A percentile compares a stretch with the other conserved stretches of the same genome.
Evolutionary conservation across 2,888 invertebrate species (phyloP).

Genomic region (Latrodectus elegans): DNA sequence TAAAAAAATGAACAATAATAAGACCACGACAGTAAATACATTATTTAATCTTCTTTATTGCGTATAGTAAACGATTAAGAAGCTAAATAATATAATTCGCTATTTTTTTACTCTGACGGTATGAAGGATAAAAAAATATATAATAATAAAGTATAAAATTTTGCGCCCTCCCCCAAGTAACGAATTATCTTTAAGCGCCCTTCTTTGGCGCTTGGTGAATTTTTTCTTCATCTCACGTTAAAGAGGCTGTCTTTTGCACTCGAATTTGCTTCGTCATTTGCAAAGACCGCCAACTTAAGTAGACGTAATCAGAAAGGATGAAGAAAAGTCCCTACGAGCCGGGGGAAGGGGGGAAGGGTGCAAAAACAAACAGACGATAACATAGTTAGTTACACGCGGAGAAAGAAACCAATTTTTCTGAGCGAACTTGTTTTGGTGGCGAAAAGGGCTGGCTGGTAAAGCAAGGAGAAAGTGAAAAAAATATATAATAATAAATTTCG

Average conservation of each 20-base stretch:
- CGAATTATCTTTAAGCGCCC: conserved; percentile 29
- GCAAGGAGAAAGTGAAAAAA: conserved; percentile 20
- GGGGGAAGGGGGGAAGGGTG: conserved; percentile 8
- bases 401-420: conserved; percentile 57
- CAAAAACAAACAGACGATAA: conserved; percentile 64
- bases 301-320: conserved; percentile 67
- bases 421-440: conserved; percentile 15
- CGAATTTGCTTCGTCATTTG: conserved; percentile 52
- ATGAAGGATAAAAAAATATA: conserved; percentile 10
- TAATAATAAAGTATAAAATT: not conserved
- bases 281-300: conserved; percentile 57
- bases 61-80: conserved; percentile 56
- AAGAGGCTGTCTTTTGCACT: conserved; percentile 57
- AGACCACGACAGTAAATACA: conserved; percentile 41
- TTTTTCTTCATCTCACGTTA: conserved; percentile 24
- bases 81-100: conserved; percentile 64
- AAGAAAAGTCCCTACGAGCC: conserved; percentile 27
- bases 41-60: conserved; percentile 57
- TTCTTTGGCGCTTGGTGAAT: not conserved
- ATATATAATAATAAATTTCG: conserved; percentile 10
- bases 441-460: not conserved
- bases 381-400: conserved; percentile 56
- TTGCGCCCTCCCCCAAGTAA: not conserved
- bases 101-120: conserved; percentile 8
- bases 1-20: conserved; percentile 9